Conservation (phyloP, 2,113 vertebrate species). For the Aythya baeri region DNA sequence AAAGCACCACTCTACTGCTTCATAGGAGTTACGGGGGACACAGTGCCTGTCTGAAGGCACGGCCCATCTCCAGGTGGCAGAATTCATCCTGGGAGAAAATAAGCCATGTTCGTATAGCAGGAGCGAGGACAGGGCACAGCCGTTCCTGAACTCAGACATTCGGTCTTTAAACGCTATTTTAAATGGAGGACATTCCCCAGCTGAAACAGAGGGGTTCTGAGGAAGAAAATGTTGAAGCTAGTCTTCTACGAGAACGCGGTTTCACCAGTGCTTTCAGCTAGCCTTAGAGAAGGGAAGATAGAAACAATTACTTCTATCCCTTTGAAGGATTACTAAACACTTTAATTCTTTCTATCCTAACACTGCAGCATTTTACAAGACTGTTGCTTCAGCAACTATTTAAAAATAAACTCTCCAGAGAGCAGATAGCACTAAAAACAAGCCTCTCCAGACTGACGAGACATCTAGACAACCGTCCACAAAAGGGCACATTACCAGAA, state of each 20-base stretch:
- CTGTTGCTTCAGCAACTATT: constrained; percentile 31
- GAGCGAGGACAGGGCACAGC: neutral
- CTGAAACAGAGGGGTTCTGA: neutral
- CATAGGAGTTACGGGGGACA: neutral
- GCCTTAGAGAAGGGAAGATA: neutral
- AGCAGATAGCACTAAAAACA: neutral
- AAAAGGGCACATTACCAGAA: constrained; percentile 28
- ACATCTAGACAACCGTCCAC: constrained; percentile 24
- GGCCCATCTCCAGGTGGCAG: neutral
- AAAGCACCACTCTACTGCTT: neutral
- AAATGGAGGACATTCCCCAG: neutral
- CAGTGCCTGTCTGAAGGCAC: neutral
- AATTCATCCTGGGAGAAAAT: neutral
- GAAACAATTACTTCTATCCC: neutral
- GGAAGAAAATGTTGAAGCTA: neutral
- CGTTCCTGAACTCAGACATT: neutral
- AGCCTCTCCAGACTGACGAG: constrained; percentile 39
- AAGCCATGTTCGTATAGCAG: neutral
- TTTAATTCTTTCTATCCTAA: neutral
- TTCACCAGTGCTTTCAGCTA: neutral
- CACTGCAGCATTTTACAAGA: neutral
- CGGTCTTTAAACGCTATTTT: neutral
- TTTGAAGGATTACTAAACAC: neutral
- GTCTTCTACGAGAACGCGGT: rapidly evolving
- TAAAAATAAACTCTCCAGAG: constrained; percentile 49